Evolutionary conservation across 2,888 invertebrate species (phyloP), one percentile per base, ranked within the genome.

Genomic region (Galeruca laticollis): DNA sequence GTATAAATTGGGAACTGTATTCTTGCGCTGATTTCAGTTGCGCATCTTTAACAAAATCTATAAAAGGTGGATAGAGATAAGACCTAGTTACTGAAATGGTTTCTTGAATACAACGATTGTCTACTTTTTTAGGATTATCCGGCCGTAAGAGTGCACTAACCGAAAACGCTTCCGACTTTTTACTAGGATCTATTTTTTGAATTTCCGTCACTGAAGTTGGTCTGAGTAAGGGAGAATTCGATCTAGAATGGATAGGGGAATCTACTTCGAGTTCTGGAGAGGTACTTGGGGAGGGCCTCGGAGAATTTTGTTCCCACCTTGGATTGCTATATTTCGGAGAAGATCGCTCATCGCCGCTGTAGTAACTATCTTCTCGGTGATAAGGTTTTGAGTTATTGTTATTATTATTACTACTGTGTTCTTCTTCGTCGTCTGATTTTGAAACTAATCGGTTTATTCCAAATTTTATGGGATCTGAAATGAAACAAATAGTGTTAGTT

Each of bases 131-230:
- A 0, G 85, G 94, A 51, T 93, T 91, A 82, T 95, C 95, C 67
- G 95, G 94, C 84, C 94, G 88, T 57, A 95, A 85, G 40, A 95
- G 86, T 0, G 95, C 95, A 73, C 93, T 94, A 49, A 95, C 94
- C 65, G 94, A 94, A 85, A 95, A 95, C 26, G 93, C 89, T 86
- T 94, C 94, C 13, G 94, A 94, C 87, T 92, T 90, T 84, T 93
- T 93, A 10, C 88, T 86, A 35, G 81, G 78, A 6, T 76, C 88
- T 84, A 68, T 81, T 75, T 84, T 84, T 37, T 83, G 82, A 10
- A 86, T 81, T 73, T 86, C 86, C 1, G 85, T 86, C 2, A 85
- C 81, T 74, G 88, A 87, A 82, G 88, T 85, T 13, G 79, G 76
- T 54, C 77, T 64, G 18, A 75, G 76, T 2, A 88, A 88, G 0